Conservation (phyloP, 2,113 vertebrate species). For the Montifringilla adamsi region DNA sequence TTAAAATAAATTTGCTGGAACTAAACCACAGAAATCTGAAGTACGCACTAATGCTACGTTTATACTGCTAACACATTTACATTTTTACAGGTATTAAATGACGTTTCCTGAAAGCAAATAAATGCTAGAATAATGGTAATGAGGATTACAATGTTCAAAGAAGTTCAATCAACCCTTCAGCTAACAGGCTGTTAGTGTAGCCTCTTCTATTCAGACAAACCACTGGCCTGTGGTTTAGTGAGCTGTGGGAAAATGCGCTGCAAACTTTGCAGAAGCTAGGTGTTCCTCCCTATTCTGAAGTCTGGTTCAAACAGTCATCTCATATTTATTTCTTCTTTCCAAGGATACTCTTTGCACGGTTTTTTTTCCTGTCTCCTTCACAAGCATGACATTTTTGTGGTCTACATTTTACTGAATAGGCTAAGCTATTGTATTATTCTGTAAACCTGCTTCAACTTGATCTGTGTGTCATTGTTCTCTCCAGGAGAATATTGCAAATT, state of each 20-base stretch:
- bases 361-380: background rate
- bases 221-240: background rate
- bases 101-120: background rate
- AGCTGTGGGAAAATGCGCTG: background rate
- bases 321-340: background rate
- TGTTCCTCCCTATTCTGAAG: background rate
- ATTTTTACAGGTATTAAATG: background rate
- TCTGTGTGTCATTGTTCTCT: background rate
- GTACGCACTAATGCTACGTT: background rate
- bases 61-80: background rate
- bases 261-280: background rate
- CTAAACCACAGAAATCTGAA: background rate
- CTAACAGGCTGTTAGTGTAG: background rate
- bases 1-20: background rate
- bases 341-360: background rate
- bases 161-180: background rate
- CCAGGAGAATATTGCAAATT: background rate
- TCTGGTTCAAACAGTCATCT: background rate
- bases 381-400: background rate
- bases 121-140: background rate
- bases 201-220: background rate
- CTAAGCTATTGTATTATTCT: background rate
- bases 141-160: conserved; percentile 14
- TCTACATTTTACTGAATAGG: background rate
- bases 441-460: background rate